Conservation (phyloP, 2,888 invertebrate species). For the Drosophila percnosoma region DNA sequence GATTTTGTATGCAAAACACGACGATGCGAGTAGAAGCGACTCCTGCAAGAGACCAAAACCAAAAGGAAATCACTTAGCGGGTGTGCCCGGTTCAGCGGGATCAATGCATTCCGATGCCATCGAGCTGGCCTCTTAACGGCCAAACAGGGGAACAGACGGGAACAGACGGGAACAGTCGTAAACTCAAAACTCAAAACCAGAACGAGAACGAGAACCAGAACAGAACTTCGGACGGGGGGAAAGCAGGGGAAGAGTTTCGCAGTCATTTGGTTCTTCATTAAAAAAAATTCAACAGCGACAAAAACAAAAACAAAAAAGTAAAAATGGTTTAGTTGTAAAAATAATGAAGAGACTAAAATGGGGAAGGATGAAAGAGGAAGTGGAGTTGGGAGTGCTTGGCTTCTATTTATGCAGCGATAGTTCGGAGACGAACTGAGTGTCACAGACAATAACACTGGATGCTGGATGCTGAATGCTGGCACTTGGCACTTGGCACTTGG, state of each 20-base stretch:
- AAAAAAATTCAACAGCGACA: constrained; percentile 1
- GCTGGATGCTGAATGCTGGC: neutral
- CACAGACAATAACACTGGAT: neutral
- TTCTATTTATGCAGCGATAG: constrained; percentile 73
- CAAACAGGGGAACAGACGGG: constrained; percentile 24
- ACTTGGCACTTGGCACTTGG: constrained; percentile 42
- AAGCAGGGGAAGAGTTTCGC: constrained; percentile 19
- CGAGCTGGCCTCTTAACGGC: constrained; percentile 28
- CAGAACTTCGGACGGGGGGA: neutral
- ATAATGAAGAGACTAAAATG: constrained; percentile 44
- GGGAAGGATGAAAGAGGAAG: constrained; percentile 1
- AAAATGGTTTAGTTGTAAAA: constrained; percentile 40
- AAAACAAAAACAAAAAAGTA: neutral
- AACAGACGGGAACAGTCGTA: constrained; percentile 23
- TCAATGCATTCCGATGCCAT: constrained; percentile 41
- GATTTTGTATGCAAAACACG: constrained; percentile 47
- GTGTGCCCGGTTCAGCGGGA: constrained; percentile 48
- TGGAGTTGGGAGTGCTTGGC: neutral
- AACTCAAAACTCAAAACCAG: constrained; percentile 19
- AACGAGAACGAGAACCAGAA: constrained; percentile 11
- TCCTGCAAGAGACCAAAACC: constrained; percentile 5
- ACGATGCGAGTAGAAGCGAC: neutral
- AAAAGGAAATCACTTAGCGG: constrained; percentile 65
- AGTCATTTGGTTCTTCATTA: constrained; percentile 41
- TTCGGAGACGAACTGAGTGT: constrained; percentile 59